Conservation (phyloP, 2,113 vertebrate species). For the Cebus imitator region DNA sequence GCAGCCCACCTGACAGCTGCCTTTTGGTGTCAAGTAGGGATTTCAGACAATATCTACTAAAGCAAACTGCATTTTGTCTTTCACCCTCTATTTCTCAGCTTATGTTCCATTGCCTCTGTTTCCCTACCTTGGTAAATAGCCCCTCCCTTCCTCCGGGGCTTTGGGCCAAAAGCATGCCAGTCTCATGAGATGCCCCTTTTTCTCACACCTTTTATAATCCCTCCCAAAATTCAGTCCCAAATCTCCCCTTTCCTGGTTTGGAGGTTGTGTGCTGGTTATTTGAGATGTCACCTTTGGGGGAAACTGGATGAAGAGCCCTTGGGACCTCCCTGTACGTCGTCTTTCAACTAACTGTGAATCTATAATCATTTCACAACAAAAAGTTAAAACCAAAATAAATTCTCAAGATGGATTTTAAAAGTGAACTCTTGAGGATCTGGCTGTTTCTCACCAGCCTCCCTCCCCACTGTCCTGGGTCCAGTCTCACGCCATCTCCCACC, state of each 20-base stretch:
- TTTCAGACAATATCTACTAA: no score
- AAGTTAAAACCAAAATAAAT: neutral
- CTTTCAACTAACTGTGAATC: neutral
- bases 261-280: accelerated
- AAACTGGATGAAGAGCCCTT: accelerated
- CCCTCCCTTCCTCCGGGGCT: neutral
- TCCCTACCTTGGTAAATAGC: neutral
- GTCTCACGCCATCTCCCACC: neutral
- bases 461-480: accelerated
- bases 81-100: neutral
- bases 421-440: accelerated
- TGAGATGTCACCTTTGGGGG: accelerated
- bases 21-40: neutral
- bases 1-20: neutral
- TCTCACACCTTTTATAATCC: neutral
- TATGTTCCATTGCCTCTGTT: neutral
- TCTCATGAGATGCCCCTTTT: neutral
- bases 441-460: accelerated
- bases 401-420: neutral
- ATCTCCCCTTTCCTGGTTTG: neutral
- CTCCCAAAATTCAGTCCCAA: neutral
- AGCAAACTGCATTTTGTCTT: neutral
- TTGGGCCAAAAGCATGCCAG: accelerated
- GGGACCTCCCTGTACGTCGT: neutral
- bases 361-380: neutral